phyloP scores from a whole-genome alignment of 2,888 invertebrate species.

The Globia sparganii region DNA sequence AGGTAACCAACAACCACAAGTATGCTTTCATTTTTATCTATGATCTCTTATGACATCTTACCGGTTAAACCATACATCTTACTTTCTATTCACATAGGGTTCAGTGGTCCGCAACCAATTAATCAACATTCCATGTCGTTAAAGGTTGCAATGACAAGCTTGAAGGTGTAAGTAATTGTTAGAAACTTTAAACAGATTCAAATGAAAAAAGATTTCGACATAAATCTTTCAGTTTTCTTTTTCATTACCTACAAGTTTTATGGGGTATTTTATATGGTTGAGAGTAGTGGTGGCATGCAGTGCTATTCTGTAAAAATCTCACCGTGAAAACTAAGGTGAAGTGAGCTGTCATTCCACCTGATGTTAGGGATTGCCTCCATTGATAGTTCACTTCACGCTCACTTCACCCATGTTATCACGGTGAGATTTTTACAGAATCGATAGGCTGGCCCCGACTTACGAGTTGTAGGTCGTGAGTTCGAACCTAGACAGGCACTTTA shows the following conservation, averaged over 20 bases:
- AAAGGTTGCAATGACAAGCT: slow-evolving; percentile 47
- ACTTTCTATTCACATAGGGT: slow-evolving; percentile 77
- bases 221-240: background rate
- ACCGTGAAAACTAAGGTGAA: too few relatives aligned
- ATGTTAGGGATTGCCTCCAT: too few relatives aligned
- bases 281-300: background rate
- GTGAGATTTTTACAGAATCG: too few relatives aligned
- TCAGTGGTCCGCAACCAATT: slow-evolving; percentile 52
- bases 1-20: slow-evolving; percentile 59
- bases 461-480: background rate
- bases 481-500: background rate
- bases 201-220: background rate
- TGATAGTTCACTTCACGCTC: too few relatives aligned
- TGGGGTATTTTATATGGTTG: background rate
- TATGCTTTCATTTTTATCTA: slow-evolving; percentile 81
- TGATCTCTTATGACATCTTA: slow-evolving; percentile 75
- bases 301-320: too few relatives aligned
- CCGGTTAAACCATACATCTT: slow-evolving; percentile 72
- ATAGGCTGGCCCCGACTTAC: background rate
- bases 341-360: too few relatives aligned
- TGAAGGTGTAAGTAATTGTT: slow-evolving; percentile 21
- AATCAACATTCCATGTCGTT: slow-evolving; percentile 56
- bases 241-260: background rate
- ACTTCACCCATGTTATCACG: too few relatives aligned
- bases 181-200: background rate